Evolutionary conservation across 2,797 vertebrate genomes (phyloP).

Genomic region (Dendrocincla fuliginosa): DNA sequence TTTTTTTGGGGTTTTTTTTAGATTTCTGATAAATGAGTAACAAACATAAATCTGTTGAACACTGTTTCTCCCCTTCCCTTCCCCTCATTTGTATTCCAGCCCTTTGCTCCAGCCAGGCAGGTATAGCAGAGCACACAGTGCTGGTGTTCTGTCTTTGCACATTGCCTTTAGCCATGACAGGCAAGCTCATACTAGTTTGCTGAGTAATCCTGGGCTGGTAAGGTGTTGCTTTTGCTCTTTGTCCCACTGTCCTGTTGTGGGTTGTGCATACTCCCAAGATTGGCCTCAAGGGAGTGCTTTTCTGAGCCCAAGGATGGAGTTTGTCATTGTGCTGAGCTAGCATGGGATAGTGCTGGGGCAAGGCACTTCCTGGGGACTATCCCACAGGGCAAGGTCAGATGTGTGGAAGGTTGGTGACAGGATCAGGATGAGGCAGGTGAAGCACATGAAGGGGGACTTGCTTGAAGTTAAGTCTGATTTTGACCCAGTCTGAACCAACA

Average conservation of each 20-base stretch:
- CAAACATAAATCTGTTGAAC: not conserved
- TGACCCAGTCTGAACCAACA: not conserved
- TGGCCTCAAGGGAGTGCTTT: not conserved
- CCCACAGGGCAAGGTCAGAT: not conserved
- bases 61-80: fast-evolving
- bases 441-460: not conserved
- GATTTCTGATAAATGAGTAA: not conserved
- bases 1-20: not conserved
- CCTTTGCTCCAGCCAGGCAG: not conserved
- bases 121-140: not conserved
- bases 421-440: not conserved
- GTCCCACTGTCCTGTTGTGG: not conserved
- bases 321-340: not conserved
- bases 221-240: not conserved
- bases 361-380: not conserved
- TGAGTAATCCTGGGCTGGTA: not conserved
- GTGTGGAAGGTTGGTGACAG: not conserved
- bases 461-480: not conserved
- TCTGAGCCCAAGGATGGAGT: not conserved
- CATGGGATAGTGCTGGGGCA: fast-evolving
- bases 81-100: not conserved
- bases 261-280: fast-evolving
- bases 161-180: not conserved
- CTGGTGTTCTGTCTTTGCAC: not conserved
- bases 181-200: not conserved